phyloP scores from a whole-genome alignment of 2,113 vertebrate genomes.

The Stegostoma tigrinum region DNA sequence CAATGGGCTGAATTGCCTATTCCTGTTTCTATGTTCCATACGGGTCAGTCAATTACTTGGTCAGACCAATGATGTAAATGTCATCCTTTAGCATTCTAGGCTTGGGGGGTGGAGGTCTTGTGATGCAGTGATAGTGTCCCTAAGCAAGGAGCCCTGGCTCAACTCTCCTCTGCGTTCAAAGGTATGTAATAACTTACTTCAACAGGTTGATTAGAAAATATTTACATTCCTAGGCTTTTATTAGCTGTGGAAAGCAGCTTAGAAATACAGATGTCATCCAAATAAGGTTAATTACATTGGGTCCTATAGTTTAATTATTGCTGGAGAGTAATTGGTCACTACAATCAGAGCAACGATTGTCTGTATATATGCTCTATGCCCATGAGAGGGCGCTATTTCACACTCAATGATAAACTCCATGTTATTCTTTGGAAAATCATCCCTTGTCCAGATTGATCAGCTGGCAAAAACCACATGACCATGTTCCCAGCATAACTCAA shows the following conservation, averaged over 20 bases:
- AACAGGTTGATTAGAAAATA: too few species aligned
- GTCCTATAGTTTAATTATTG: not conserved
- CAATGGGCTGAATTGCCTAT: too few species aligned
- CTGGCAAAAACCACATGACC: not conserved
- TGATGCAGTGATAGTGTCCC: too few species aligned
- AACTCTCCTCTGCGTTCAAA: too few species aligned
- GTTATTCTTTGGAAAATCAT: not conserved
- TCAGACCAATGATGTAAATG: not conserved
- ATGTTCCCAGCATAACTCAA: not conserved
- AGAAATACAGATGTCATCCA: not conserved
- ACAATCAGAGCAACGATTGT: not conserved
- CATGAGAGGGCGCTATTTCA: constrained; percentile 14
- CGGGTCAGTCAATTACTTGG: not conserved
- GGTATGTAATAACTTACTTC: too few species aligned
- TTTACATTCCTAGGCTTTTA: not conserved
- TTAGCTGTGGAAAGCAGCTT: not conserved
- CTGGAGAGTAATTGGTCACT: not conserved
- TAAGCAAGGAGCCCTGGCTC: too few species aligned
- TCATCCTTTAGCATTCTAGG: not conserved
- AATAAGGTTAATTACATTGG: not conserved
- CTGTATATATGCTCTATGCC: not conserved
- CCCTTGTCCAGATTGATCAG: not conserved
- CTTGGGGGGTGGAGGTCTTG: too few species aligned
- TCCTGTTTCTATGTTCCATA: too few species aligned
- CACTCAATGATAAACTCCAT: not conserved